phyloP scores from a whole-genome alignment of 2,797 vertebrate genomes.

The Graptemys geographica region DNA sequence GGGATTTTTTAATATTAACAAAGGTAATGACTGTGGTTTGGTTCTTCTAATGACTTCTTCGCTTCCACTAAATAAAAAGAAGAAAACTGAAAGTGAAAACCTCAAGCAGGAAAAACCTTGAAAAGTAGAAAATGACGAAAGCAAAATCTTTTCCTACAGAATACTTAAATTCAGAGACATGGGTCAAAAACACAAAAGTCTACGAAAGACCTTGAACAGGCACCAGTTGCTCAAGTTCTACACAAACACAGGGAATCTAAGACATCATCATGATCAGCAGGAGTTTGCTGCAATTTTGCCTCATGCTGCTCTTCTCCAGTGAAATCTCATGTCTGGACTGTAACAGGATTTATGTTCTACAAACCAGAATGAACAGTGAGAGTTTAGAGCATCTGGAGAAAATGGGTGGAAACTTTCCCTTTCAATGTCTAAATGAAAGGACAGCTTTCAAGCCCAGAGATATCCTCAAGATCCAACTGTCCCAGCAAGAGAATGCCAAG shows the following conservation, averaged over 20 bases:
- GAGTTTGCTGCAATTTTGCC: background rate
- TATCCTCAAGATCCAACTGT: background rate
- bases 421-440: background rate
- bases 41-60: background rate
- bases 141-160: background rate
- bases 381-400: constrained; percentile 14
- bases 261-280: constrained; percentile 20
- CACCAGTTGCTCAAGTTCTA: background rate
- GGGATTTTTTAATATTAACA: background rate
- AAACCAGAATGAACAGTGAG: constrained; percentile 2
- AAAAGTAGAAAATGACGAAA: background rate
- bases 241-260: background rate
- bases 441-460: constrained; percentile 27
- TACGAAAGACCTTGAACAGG: background rate
- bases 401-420: background rate
- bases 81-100: background rate
- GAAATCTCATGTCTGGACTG: background rate
- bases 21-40: background rate
- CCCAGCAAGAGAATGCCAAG: background rate
- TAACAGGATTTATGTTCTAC: background rate
- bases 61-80: background rate
- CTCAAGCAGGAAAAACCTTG: background rate
- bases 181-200: background rate
- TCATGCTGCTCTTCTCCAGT: constrained; percentile 30
- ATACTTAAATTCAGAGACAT: background rate